Evolutionary conservation across 2,888 invertebrate genomes (phyloP).

Genomic region (Minunthozetes semirufus): DNA sequence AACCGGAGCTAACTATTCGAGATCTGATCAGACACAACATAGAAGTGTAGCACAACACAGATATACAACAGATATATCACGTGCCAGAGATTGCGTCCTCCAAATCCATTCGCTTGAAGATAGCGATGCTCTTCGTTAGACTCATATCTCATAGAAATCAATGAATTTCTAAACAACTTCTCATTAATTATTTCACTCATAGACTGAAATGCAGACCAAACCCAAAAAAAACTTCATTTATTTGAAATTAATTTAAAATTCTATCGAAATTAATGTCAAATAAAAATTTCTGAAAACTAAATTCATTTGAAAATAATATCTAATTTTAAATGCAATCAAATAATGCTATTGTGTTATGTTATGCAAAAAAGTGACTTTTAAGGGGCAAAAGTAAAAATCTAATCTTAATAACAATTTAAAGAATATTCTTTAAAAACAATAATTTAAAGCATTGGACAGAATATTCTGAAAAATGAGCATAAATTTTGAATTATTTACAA

Average conservation of each 20-base stretch:
- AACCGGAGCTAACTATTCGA: constrained; percentile 2
- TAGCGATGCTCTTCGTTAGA: not conserved
- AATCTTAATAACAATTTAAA: no score
- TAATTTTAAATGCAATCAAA: not conserved
- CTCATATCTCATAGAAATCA: not conserved
- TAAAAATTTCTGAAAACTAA: no score
- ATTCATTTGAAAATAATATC: no score
- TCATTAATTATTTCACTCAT: not conserved
- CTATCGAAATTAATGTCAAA: no score
- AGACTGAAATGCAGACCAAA: not conserved
- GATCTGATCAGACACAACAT: constrained; percentile 21
- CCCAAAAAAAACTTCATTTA: no score
- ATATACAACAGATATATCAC: constrained; percentile 1
- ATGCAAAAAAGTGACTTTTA: constrained; percentile 14
- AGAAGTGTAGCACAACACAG: not conserved
- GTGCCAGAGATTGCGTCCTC: constrained; percentile 17
- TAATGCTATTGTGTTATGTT: not conserved
- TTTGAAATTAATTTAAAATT: no score
- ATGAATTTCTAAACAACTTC: not conserved
- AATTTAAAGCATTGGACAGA: no score
- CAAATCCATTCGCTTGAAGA: not conserved
- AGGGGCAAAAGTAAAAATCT: not conserved
- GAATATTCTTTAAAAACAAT: no score
- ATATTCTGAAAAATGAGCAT: no score
- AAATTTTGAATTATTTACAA: no score